These are phyloP conservation scores for Cosmorhoe ocellata DNA, from an alignment of 2,888 invertebrate genomes.

Conservation along the genomic window DNA sequence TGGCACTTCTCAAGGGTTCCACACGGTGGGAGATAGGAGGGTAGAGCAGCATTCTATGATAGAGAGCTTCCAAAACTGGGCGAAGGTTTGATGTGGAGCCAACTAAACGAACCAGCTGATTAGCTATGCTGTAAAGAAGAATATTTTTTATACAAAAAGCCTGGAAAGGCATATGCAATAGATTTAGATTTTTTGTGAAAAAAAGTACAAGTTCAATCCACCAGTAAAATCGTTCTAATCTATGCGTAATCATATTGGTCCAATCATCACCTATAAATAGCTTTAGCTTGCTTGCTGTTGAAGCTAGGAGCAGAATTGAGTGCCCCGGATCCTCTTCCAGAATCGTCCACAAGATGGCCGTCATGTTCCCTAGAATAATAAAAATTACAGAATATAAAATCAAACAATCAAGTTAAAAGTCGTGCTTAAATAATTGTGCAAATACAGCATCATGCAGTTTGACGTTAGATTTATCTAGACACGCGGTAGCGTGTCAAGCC, in stretches of 20 bases:
- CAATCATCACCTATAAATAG: slow-evolving; percentile 88
- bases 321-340: slow-evolving; percentile 86
- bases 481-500: no score
- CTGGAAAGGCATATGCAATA: no score
- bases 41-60: slow-evolving; percentile 95
- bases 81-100: slow-evolving; percentile 93
- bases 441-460: no score
- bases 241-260: background rate
- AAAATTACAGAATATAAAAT: no score
- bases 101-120: slow-evolving; percentile 93
- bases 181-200: no score
- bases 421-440: no score
- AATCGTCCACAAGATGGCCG: slow-evolving; percentile 77
- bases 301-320: slow-evolving; percentile 88
- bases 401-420: no score
- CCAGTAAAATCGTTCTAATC: no score
- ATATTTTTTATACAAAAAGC: no score
- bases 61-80: slow-evolving; percentile 95
- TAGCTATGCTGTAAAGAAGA: slow-evolving; percentile 87
- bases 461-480: no score
- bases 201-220: no score
- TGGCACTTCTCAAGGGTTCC: slow-evolving; percentile 91
- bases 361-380: slow-evolving; percentile 66
- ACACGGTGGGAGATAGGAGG: slow-evolving; percentile 93
- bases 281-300: slow-evolving; percentile 92